These are phyloP conservation scores for Columba livia DNA, from an alignment of 2,113 vertebrate genomes.

Conservation along the genomic window DNA sequence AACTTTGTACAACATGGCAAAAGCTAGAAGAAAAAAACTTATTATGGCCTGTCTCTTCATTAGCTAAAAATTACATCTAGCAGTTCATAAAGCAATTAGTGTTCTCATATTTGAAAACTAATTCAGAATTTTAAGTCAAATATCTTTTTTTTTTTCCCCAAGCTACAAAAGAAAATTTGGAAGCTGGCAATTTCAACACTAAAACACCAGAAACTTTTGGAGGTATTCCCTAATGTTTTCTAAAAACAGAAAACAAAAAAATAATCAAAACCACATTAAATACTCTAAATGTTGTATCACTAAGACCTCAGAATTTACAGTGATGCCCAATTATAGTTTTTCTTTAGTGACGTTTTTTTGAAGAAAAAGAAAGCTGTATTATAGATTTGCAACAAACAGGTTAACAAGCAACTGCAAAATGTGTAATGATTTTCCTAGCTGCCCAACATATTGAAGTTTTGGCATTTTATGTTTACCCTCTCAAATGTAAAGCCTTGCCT, in stretches of 20 bases:
- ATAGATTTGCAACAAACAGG: background rate
- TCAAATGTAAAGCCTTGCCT: background rate
- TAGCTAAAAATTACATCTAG: background rate
- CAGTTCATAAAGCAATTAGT: background rate
- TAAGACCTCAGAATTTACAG: background rate
- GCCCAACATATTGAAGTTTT: background rate
- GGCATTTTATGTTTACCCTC: fast-evolving
- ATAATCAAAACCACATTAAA: background rate
- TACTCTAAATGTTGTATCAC: background rate
- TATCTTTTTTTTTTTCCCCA: background rate
- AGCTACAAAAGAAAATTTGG: background rate
- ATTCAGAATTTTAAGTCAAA: background rate
- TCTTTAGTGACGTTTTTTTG: background rate
- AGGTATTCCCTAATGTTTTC: background rate
- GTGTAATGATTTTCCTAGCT: background rate
- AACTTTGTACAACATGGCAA: background rate
- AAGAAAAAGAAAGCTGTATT: background rate
- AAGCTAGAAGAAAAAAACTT: background rate
- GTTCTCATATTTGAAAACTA: background rate
- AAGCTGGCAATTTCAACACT: background rate
- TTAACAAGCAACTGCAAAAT: background rate
- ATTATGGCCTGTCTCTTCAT: background rate
- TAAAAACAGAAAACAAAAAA: background rate
- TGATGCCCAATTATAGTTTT: background rate
- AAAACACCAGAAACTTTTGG: background rate